These are phyloP conservation scores for Aix galericulata DNA, from an alignment of 2,113 vertebrate genomes.

Conservation along the genomic window DNA sequence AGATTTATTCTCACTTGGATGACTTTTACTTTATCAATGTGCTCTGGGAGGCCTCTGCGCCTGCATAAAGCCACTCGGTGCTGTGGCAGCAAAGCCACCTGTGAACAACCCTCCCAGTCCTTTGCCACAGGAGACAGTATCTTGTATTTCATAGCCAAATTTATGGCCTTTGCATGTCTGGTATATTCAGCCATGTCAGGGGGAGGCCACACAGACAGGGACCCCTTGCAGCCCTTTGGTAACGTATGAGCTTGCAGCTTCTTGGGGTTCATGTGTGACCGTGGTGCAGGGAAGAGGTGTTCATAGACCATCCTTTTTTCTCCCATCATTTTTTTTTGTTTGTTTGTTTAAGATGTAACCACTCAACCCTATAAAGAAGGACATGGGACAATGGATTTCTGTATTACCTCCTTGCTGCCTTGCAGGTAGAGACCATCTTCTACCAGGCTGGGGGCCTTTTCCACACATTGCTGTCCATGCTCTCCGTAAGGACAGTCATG, in stretches of 20 bases:
- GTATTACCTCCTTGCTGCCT: background rate
- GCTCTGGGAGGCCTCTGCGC: background rate
- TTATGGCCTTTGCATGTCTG: background rate
- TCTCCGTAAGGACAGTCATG: background rate
- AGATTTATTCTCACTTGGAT: background rate
- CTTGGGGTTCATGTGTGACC: background rate
- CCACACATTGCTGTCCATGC: rapidly evolving
- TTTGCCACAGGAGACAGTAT: background rate
- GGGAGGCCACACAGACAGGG: background rate
- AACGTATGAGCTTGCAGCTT: rapidly evolving
- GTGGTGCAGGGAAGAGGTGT: background rate
- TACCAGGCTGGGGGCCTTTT: background rate
- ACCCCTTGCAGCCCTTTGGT: background rate
- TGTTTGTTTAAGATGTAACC: background rate
- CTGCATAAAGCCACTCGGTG: background rate
- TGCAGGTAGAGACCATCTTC: background rate
- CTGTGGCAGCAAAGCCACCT: background rate
- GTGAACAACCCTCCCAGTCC: background rate
- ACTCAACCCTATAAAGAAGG: background rate
- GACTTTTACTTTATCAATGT: background rate
- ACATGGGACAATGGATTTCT: background rate
- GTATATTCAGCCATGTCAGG: background rate
- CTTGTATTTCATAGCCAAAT: background rate
- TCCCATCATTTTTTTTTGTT: background rate
- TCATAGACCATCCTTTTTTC: background rate